Evolutionary conservation across 2,797 vertebrate genomes (phyloP).

Genomic region (Labeo calbasu): DNA sequence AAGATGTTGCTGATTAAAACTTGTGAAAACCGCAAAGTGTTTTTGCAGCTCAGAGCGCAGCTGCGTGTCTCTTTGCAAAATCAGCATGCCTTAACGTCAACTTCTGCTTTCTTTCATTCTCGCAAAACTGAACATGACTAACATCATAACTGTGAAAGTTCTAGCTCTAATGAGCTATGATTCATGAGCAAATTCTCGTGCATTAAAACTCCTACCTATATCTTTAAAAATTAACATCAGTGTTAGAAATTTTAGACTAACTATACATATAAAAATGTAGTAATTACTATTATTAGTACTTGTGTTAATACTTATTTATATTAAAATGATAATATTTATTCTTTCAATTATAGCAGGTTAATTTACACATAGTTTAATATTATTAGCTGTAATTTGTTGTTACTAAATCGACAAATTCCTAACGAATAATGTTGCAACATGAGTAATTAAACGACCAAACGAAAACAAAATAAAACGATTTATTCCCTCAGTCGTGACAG

Average conservation of each 20-base stretch:
- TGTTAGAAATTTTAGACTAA: neutral
- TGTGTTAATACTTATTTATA: neutral
- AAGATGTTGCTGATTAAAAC: conserved; percentile 60
- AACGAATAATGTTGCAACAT: neutral
- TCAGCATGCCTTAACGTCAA: conserved; percentile 75
- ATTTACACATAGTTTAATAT: neutral
- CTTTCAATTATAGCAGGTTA: neutral
- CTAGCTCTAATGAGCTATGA: neutral
- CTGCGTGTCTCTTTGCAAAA: conserved; percentile 78
- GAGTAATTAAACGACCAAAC: neutral
- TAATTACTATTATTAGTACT: neutral
- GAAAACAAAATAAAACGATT: neutral
- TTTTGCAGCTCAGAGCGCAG: conserved; percentile 70
- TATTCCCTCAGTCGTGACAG: neutral
- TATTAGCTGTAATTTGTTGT: neutral
- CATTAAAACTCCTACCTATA: too few relatives aligned
- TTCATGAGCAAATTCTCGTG: neutral
- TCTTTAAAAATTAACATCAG: neutral
- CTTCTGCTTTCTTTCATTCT: conserved; percentile 78
- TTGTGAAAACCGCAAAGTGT: conserved; percentile 75
- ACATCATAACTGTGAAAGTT: conserved; percentile 28
- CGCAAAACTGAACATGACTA: conserved; percentile 31
- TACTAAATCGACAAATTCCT: neutral
- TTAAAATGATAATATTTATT: neutral
- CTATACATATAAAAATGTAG: neutral